phyloP scores from a whole-genome alignment of 2,113 vertebrate species.

The Hypomesus transpacificus region DNA sequence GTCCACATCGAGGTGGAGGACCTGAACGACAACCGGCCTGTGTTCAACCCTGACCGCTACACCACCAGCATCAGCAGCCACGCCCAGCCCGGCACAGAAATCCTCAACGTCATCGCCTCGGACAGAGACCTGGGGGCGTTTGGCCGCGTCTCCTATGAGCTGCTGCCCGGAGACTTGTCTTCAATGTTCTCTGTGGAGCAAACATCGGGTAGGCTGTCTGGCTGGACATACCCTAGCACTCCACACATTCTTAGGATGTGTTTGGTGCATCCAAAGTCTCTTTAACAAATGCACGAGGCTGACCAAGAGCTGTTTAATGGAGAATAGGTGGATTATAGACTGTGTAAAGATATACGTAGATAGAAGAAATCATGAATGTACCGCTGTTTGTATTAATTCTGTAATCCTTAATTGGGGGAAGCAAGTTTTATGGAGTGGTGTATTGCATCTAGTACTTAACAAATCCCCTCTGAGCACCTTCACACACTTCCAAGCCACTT shows the following conservation, averaged over 20 bases:
- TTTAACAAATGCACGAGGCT: not conserved
- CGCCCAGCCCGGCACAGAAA: conserved; percentile 78
- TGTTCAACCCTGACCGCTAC: conserved; percentile 82
- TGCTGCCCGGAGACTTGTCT: conserved; percentile 77
- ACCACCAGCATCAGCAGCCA: conserved; percentile 79
- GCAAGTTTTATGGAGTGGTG: not conserved
- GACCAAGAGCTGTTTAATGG: no score
- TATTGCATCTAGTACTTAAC: not conserved
- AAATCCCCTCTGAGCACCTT: conserved; percentile 1
- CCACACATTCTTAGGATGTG: no score
- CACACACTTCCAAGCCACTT: not conserved
- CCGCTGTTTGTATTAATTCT: no score
- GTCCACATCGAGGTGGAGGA: conserved; percentile 88
- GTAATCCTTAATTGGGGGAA: not conserved
- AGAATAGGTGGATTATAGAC: no score
- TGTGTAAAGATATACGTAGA: no score
- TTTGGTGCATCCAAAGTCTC: not conserved
- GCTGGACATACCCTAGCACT: no score
- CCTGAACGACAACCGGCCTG: conserved; percentile 84
- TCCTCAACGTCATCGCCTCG: conserved; percentile 80
- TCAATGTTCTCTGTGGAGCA: conserved; percentile 79
- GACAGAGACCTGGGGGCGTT: conserved; percentile 81
- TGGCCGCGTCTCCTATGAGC: conserved; percentile 76
- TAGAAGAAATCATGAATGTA: no score
- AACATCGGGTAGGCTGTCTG: conserved; percentile 76